phyloP scores from a whole-genome alignment of 2,888 invertebrate genomes.

The Acleris holmiana region DNA sequence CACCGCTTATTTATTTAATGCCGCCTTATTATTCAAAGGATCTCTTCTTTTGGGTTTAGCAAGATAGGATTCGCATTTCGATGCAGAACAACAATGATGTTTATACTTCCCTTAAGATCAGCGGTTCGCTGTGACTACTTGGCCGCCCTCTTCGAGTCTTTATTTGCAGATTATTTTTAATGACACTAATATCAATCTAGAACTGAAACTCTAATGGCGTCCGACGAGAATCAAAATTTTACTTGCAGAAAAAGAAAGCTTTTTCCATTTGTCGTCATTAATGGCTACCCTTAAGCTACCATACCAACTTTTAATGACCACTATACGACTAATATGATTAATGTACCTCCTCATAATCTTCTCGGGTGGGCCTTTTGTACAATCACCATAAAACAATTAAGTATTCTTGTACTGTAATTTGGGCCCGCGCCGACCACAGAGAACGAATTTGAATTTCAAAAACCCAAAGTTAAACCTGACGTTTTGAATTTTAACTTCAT shows the following conservation, averaged over 20 bases:
- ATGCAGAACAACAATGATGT: too few species aligned
- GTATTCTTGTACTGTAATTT: slow-evolving; percentile 50
- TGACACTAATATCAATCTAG: not conserved
- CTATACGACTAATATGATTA: slow-evolving; percentile 40
- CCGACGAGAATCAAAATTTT: too few species aligned
- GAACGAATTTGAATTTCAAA: slow-evolving; percentile 57
- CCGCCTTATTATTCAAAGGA: slow-evolving; percentile 59
- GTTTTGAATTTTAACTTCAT: slow-evolving; percentile 52
- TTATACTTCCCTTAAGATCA: slow-evolving; percentile 1
- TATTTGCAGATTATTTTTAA: not conserved
- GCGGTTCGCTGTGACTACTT: slow-evolving; percentile 12
- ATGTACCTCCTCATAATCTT: slow-evolving; percentile 40
- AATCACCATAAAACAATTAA: slow-evolving; percentile 50
- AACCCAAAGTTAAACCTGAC: slow-evolving; percentile 56
- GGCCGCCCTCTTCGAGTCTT: not conserved
- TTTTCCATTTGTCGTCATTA: not conserved
- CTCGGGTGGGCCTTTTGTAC: slow-evolving; percentile 41
- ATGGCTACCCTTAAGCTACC: slow-evolving; percentile 13
- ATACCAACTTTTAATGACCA: slow-evolving; percentile 12
- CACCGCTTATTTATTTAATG: not conserved
- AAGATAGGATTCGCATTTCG: slow-evolving; percentile 2
- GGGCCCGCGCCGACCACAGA: slow-evolving; percentile 44
- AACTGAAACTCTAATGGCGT: too few species aligned
- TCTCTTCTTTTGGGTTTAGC: not conserved
- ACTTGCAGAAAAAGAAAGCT: too few species aligned